Conservation (phyloP, 92 coral and sea anemone species). For the Porites cylindrica region DNA sequence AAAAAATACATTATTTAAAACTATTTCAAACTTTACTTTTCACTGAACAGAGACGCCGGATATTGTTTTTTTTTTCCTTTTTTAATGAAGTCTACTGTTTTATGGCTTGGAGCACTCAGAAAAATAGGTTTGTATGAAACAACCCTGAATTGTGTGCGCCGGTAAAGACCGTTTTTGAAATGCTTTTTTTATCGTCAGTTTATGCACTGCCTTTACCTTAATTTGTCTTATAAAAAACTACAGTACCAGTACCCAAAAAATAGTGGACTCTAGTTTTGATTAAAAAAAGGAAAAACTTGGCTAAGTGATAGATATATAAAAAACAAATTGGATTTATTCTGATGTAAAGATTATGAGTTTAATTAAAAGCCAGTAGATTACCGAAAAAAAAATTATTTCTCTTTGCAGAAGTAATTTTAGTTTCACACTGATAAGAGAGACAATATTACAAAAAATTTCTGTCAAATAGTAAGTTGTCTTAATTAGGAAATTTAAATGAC, state of each 20-base stretch:
- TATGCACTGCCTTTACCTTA: no score
- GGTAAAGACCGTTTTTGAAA: no score
- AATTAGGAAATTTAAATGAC: constrained; percentile 29
- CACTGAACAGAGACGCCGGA: not conserved
- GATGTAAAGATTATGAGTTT: not conserved
- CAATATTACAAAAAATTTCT: constrained; percentile 10
- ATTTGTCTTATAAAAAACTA: no score
- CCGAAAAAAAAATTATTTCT: constrained; percentile 1
- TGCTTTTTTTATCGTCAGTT: no score
- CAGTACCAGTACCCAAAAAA: no score
- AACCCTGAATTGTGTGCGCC: no score
- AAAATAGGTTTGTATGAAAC: no score
- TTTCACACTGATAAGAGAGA: not conserved
- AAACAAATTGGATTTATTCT: not conserved
- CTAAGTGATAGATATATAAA: not conserved
- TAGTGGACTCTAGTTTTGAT: no score
- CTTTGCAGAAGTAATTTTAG: constrained; percentile 25
- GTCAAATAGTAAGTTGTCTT: constrained; percentile 26
- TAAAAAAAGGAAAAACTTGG: not conserved
- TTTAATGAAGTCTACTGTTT: no score
- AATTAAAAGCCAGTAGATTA: not conserved
- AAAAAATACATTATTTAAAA: not conserved
- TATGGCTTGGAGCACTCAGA: no score
- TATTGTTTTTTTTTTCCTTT: not conserved
- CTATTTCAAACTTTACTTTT: constrained; percentile 6